phyloP scores from a whole-genome alignment of 2,113 vertebrate genomes.

The Colius striatus region DNA sequence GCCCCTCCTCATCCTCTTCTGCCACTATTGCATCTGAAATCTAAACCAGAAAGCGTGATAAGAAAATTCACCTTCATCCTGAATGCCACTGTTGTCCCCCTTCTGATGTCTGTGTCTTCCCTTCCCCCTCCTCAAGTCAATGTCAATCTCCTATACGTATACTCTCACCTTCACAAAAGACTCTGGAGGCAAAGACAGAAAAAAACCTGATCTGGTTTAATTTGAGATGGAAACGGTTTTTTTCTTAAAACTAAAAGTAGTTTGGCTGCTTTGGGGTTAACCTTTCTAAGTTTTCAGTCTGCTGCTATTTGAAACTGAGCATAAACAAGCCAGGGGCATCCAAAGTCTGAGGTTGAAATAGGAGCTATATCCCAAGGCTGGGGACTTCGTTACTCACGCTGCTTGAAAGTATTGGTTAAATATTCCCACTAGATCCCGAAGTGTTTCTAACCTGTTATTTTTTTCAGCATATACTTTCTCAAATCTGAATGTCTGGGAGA shows the following conservation, averaged over 20 bases:
- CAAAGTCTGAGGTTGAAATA: not conserved
- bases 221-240: not conserved
- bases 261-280: slow-evolving; percentile 10
- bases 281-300: not conserved
- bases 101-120: slow-evolving; percentile 37
- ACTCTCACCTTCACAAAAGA: slow-evolving; percentile 9
- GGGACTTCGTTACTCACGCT: not conserved
- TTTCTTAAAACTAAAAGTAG: not conserved
- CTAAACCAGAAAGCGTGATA: slow-evolving; percentile 52
- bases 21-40: slow-evolving; percentile 97
- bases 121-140: slow-evolving; percentile 2
- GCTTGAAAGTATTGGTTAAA: slow-evolving; percentile 17
- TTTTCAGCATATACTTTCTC: slow-evolving; percentile 76
- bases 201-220: not conserved
- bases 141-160: not conserved
- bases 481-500: slow-evolving; percentile 75
- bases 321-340: not conserved
- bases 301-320: not conserved
- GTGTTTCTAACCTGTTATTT: slow-evolving; percentile 73
- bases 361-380: not conserved
- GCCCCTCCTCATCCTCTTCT: slow-evolving; percentile 95
- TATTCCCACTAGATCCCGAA: slow-evolving; percentile 53
- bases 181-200: not conserved
- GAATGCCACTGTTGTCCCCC: slow-evolving; percentile 15
- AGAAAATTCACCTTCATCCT: slow-evolving; percentile 37